Base-by-base conservation (phyloP, 1,140 invertebrate species). In the Dinothrombium tinctorium region DNA sequence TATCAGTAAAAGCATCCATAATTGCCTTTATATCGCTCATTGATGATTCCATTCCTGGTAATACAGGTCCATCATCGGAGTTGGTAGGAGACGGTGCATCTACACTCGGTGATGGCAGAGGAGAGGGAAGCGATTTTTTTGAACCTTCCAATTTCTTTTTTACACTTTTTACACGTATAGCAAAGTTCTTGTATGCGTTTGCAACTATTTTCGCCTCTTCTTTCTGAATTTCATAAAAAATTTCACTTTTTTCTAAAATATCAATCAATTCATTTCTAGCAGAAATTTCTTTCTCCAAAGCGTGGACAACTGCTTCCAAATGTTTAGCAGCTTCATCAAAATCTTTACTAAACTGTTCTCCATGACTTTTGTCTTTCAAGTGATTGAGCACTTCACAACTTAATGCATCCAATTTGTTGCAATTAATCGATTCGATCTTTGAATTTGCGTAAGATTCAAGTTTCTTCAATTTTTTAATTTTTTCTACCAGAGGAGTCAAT, bases 111-210 rank as follows among this genome's bases (percentile, higher is more conserved):
- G 56, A 57, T 19, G 60, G 54, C 15, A 57, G 43, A 19, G 58
- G 56, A 42, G 50, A 51, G 9, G 62, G 58, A 37, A 83, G 54
- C 2, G 59, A 66, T 12, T 63, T 61, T 45, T 68, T 67, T 21
- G 79, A 55, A 47, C 89, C 80, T 48, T 78, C 76, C 28, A 89
- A 54, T 54, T 80, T 82, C 31, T 75, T 71, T 54, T 84, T 76
- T 17, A 89, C 64, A 40, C 69, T 71, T 54, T 81, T 77, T 0
- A 90, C 78, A 49, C 80, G 65, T 28, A 69, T 71, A 2, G 77
- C 78, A 65, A 87, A 90, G 53, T 79, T 84, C 60, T 77, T 79
- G 54, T 89, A 92, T 6, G 84, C 83, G 80, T 81, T 81, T 29
- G 73, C 76, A 21, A 90, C 83, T 51, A 86, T 74, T 67, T 83